Conservation (phyloP, 2,113 vertebrate genomes). For the Himantopus leucocephalus region DNA sequence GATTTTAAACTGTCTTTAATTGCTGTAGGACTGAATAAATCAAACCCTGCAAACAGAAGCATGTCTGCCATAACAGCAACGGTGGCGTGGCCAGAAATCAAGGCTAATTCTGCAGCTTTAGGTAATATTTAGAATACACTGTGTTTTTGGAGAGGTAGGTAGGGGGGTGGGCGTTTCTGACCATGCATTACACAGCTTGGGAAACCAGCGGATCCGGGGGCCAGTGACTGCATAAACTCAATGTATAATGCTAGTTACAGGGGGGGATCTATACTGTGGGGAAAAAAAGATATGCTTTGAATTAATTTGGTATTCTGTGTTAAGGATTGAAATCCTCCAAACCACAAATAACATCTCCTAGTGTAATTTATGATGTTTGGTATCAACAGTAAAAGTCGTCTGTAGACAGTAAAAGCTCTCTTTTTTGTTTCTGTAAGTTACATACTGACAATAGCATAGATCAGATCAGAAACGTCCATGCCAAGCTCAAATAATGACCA, state of each 20-base stretch:
- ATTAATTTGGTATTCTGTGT: background rate
- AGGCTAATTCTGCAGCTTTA: background rate
- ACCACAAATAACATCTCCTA: background rate
- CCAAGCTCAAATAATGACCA: background rate
- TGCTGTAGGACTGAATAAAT: background rate
- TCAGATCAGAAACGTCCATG: background rate
- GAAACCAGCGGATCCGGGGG: background rate
- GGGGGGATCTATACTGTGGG: background rate
- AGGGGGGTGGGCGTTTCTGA: accelerated
- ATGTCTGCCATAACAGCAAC: background rate
- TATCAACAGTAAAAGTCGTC: background rate
- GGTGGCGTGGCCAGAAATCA: background rate
- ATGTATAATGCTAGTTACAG: background rate
- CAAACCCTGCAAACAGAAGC: background rate
- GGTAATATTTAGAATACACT: accelerated
- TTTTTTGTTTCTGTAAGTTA: background rate
- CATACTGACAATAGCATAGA: background rate
- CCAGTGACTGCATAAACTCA: too few relatives aligned
- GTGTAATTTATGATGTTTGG: background rate
- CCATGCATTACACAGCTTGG: background rate
- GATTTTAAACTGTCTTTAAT: background rate
- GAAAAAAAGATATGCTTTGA: background rate
- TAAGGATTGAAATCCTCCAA: background rate
- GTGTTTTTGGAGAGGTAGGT: background rate
- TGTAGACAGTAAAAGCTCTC: background rate